Evolutionary conservation across 2,113 vertebrate species (phyloP).

Genomic region (Gadus chalcogrammus): DNA sequence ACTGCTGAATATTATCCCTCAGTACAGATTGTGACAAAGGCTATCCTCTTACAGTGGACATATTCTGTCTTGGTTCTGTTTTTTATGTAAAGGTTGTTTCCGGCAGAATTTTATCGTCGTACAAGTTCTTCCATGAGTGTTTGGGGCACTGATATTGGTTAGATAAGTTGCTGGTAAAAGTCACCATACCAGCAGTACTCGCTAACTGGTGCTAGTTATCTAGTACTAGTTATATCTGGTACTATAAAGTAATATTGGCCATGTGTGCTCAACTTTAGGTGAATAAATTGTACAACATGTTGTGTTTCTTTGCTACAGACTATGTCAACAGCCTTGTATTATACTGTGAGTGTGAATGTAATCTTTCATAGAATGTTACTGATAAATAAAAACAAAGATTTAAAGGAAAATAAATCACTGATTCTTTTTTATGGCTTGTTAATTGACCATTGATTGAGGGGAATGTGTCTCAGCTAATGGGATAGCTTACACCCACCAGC

Average conservation of each 20-base stretch:
- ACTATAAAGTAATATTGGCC: slow-evolving; percentile 16
- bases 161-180: no score
- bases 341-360: slow-evolving; percentile 76
- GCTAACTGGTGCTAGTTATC: no score
- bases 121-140: background rate
- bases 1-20: slow-evolving; percentile 7
- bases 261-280: slow-evolving; percentile 39
- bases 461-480: slow-evolving; percentile 6
- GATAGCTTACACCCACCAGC: slow-evolving; percentile 55
- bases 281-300: slow-evolving; percentile 51
- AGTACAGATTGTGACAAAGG: no score
- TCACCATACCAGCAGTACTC: no score
- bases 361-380: slow-evolving; percentile 74
- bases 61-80: slow-evolving; percentile 11
- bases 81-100: background rate
- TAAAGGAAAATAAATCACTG: slow-evolving; percentile 59
- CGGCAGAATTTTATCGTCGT: background rate
- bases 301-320: slow-evolving; percentile 54
- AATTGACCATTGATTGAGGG: background rate
- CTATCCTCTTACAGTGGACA: slow-evolving; percentile 40
- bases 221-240: slow-evolving; percentile 19
- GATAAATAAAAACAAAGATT: slow-evolving; percentile 69
- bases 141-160: no score
- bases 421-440: slow-evolving; percentile 52
- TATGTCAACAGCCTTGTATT: slow-evolving; percentile 70